These are phyloP conservation scores for Palythoa grandiflora DNA, from an alignment of 92 coral and sea anemone genomes.

Conservation along the genomic window DNA sequence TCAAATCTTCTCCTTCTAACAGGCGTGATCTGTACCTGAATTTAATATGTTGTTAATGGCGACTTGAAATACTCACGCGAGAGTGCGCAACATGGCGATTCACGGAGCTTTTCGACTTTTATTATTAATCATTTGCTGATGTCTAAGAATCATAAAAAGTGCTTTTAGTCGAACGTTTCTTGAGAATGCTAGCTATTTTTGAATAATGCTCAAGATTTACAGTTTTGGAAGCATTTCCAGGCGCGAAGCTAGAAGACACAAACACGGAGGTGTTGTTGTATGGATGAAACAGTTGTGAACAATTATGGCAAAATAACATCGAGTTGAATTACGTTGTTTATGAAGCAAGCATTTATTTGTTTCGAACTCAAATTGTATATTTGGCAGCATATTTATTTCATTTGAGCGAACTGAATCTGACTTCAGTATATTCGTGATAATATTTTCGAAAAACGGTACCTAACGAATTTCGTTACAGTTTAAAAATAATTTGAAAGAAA, in stretches of 20 bases:
- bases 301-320: not conserved
- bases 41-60: constrained; percentile 49
- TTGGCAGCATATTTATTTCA: not conserved
- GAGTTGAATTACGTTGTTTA: not conserved
- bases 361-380: not conserved
- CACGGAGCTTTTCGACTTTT: not conserved
- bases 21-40: constrained; percentile 45
- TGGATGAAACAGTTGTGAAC: not conserved
- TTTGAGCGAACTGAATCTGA: not conserved
- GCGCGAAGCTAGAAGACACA: not conserved
- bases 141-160: not conserved
- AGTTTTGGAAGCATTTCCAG: not conserved
- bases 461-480: not conserved
- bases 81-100: constrained; percentile 33
- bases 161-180: not conserved
- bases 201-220: not conserved
- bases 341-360: not conserved
- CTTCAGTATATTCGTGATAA: not conserved
- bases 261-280: not conserved
- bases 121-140: not conserved
- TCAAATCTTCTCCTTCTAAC: not conserved
- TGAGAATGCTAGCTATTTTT: not conserved
- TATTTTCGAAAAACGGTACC: not conserved
- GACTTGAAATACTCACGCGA: constrained; percentile 54
- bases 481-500: not conserved